A percentile compares a stretch with the other conserved stretches of the same genome.
Conservation (phyloP, 2,888 invertebrate genomes). For the Drosophila helvetica region DNA sequence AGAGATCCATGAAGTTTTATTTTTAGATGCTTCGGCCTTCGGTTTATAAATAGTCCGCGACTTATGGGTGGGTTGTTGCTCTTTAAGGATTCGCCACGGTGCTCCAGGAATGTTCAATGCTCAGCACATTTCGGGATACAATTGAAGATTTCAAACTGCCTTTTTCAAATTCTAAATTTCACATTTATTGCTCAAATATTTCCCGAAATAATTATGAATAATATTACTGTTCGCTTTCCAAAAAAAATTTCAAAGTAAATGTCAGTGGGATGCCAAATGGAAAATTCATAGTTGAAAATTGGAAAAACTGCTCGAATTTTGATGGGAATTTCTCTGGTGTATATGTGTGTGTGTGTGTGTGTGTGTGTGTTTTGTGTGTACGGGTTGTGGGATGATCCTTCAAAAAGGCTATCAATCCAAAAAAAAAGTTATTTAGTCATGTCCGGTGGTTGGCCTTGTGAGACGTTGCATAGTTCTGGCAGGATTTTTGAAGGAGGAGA, state of each 20-base stretch:
- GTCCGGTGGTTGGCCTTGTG: constrained; percentile 18
- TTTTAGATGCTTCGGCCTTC: constrained; percentile 26
- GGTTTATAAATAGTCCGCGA: not conserved
- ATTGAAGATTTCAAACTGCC: too few relatives aligned
- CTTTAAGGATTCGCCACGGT: not conserved
- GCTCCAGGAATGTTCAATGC: too few relatives aligned
- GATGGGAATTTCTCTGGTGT: not conserved
- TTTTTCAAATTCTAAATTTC: not conserved
- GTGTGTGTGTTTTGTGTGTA: too few relatives aligned
- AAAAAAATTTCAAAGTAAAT: not conserved
- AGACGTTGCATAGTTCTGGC: not conserved
- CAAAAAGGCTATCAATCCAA: not conserved
- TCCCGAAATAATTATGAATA: not conserved
- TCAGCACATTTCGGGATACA: too few relatives aligned
- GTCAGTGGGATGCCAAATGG: not conserved
- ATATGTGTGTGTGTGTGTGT: not conserved
- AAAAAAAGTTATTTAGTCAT: not conserved
- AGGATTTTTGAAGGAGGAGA: too few relatives aligned
- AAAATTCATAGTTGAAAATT: not conserved
- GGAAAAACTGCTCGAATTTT: not conserved
- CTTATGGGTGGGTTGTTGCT: not conserved
- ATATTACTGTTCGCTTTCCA: not conserved
- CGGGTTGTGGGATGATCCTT: not conserved
- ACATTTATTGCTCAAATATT: not conserved
- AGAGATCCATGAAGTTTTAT: constrained; percentile 17